These are phyloP conservation scores for Parnassius glacialis DNA, from an alignment of 2,888 invertebrate species.

Conservation along the genomic window DNA sequence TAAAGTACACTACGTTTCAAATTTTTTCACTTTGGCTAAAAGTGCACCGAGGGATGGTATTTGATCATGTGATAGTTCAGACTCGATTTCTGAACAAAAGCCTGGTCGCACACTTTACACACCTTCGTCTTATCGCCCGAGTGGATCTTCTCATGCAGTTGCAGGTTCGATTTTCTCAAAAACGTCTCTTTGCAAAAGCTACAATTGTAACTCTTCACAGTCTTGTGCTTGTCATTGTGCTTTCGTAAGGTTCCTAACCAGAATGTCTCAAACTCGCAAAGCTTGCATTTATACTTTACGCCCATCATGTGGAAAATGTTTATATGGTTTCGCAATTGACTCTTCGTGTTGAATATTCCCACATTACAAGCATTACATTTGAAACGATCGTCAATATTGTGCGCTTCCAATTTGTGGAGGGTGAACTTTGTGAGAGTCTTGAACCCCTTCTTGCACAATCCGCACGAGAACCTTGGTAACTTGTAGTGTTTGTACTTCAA, in stretches of 20 bases:
- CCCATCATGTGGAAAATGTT: constrained; percentile 68
- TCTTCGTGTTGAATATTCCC: constrained; percentile 52
- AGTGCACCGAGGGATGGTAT: constrained; percentile 64
- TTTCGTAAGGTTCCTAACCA: constrained; percentile 54
- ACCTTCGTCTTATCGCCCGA: constrained; percentile 63
- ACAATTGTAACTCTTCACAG: constrained; percentile 65
- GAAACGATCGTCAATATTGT: constrained; percentile 57
- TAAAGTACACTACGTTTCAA: no score
- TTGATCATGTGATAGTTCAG: constrained; percentile 71
- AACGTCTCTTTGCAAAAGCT: constrained; percentile 69
- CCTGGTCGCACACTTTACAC: constrained; percentile 60
- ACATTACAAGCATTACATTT: constrained; percentile 62
- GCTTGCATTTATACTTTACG: constrained; percentile 52
- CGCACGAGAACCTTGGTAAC: constrained; percentile 46
- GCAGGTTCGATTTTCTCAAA: constrained; percentile 53
- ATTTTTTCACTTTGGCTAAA: constrained; percentile 34
- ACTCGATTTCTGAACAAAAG: constrained; percentile 71
- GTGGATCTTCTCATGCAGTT: constrained; percentile 63
- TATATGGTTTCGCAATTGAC: constrained; percentile 53
- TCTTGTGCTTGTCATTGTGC: constrained; percentile 66
- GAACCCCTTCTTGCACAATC: constrained; percentile 49
- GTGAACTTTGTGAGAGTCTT: constrained; percentile 52
- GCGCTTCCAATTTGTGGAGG: constrained; percentile 54
- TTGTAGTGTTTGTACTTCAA: constrained; percentile 58
- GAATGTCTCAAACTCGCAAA: constrained; percentile 62